These are phyloP conservation scores for Zeuzera pyrina DNA, from an alignment of 2,888 invertebrate species.

Conservation along the genomic window DNA sequence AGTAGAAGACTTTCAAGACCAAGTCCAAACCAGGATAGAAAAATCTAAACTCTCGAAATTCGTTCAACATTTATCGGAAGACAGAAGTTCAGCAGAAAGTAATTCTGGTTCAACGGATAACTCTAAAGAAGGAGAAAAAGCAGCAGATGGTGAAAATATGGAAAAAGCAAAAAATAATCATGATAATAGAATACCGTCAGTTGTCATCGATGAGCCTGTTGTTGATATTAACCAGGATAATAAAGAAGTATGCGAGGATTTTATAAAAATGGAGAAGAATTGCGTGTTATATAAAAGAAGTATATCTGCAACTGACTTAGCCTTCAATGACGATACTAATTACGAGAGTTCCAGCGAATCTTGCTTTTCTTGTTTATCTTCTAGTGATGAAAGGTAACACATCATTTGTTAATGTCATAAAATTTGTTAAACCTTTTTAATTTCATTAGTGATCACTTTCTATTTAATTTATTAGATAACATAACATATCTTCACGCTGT, in stretches of 20 bases:
- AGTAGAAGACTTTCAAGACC: constrained; percentile 59
- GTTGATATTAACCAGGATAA: constrained; percentile 17
- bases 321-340: constrained; percentile 29
- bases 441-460: no score
- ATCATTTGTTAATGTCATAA: not conserved
- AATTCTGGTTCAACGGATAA: no score
- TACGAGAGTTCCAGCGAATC: constrained; percentile 47
- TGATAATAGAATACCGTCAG: constrained; percentile 36
- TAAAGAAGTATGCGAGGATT: constrained; percentile 39
- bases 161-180: constrained; percentile 11
- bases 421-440: not conserved
- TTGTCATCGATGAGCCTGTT: constrained; percentile 40
- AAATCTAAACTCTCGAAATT: constrained; percentile 39
- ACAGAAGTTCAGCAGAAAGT: constrained; percentile 41
- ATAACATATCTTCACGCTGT: no score
- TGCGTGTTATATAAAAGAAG: constrained; percentile 38
- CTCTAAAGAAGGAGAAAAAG: constrained; percentile 18
- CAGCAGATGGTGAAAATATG: constrained; percentile 21
- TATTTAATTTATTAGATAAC: no score
- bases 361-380: constrained; percentile 42
- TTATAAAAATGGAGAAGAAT: constrained; percentile 43
- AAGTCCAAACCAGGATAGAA: constrained; percentile 51
- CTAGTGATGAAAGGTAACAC: constrained; percentile 49
- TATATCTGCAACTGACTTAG: constrained; percentile 42
- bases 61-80: constrained; percentile 49